Conservation (phyloP, 2,113 vertebrate species). For the Lophius piscatorius region DNA sequence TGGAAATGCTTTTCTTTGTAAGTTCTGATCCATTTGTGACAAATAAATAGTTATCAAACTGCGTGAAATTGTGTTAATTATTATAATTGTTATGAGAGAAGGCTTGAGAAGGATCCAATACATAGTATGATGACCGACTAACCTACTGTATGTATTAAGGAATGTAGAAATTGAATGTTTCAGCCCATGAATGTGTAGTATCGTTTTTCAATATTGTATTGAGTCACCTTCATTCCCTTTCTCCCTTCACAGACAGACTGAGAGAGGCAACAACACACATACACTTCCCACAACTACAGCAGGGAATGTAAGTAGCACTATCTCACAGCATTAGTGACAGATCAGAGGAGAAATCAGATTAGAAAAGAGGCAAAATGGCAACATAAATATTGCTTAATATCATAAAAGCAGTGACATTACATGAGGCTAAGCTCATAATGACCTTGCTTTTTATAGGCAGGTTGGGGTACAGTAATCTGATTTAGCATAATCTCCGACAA, state of each 20-base stretch:
- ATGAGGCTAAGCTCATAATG: conserved; percentile 80
- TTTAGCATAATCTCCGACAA: conserved; percentile 82
- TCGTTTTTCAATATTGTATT: background rate
- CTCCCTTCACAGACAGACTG: background rate
- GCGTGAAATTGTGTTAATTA: background rate
- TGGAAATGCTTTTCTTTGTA: background rate
- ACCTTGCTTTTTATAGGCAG: conserved; percentile 83
- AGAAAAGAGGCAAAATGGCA: conserved; percentile 62
- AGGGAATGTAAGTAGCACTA: conserved; percentile 64
- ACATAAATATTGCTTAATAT: conserved; percentile 71
- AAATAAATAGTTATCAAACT: background rate
- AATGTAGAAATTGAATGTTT: background rate
- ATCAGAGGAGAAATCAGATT: conserved; percentile 75
- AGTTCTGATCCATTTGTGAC: background rate
- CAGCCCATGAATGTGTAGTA: background rate
- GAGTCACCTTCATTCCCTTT: background rate
- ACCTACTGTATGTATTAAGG: background rate
- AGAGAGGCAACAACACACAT: background rate
- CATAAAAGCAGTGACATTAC: conserved; percentile 75
- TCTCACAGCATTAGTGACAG: conserved; percentile 64
- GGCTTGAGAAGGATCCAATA: background rate
- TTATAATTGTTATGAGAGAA: background rate
- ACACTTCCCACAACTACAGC: background rate
- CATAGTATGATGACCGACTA: background rate
- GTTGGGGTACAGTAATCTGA: conserved; percentile 80